Base-by-base conservation (phyloP, 2,113 vertebrate genomes). In the Perca fluviatilis region DNA sequence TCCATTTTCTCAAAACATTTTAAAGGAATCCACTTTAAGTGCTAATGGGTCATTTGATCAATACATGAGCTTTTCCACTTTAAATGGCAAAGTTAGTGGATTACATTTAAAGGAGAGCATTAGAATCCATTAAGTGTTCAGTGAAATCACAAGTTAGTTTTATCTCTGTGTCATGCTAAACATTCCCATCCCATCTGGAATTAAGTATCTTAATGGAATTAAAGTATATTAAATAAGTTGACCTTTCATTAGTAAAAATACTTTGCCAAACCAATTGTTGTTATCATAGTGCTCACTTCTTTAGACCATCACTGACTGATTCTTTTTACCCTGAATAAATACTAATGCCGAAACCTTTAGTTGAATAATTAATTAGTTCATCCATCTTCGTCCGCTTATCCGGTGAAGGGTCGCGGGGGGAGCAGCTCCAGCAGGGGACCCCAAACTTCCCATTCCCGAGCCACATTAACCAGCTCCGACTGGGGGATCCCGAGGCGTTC, bases 11-110 rank as follows among this genome's bases (percentile, higher is more conserved):
- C 77, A 68, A 86, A 93, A 91, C 90, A 90, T 89, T 91, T 89
- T 74, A 87, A 88, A 86, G 84, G 83, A 88, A 88, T 91, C 69
- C 54, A 79, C 83, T 86, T 61, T 58, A 88, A 80, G 81, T 81
- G 87, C 90, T 94, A 92, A 93, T 94, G 90, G 88, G 13, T 69
- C 33, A 6, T 88, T 63, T 88, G 93, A 92, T 95, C 93, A 91
- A 94, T 94, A 92, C 40, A 12, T 2, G 5, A 63, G 78, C 86
- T 67, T 83, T 88, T 78, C 43, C 79, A 73, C 78, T 73, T 63
- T 74, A 86, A 87, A 87, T 72, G 70, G 61, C 79, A 62, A 70
- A 72, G 50, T 57, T 81, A 71, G 43, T 72, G 33, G 73, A 69
- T 80, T 65, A 68, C 75, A 76, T 86, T 86, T 51, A 81, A 50